phyloP scores from a whole-genome alignment of 1,140 invertebrate species.

The Diprion similis region DNA sequence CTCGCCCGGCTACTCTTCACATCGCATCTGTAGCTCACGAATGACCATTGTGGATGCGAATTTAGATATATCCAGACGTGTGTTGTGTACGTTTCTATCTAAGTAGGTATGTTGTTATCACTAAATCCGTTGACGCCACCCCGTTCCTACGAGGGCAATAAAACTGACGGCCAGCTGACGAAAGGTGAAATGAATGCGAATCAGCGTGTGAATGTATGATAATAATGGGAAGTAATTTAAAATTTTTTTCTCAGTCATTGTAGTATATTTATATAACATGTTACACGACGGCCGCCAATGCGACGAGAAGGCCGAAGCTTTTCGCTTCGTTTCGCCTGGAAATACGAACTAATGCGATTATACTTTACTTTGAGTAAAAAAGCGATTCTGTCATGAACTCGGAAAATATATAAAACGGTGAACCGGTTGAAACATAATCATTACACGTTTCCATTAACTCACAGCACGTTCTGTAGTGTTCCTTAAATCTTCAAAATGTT shows the following conservation, averaged over 20 bases:
- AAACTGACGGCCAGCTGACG: background rate
- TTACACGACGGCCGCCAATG: constrained; percentile 1
- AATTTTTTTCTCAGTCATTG: background rate
- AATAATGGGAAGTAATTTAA: constrained; percentile 2
- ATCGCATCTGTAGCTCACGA: too few relatives aligned
- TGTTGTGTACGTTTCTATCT: too few relatives aligned
- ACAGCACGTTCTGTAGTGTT: background rate
- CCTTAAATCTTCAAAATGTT: background rate
- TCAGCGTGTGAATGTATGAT: background rate
- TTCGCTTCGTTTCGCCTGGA: background rate
- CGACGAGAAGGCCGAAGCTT: background rate
- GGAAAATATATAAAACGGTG: constrained; percentile 2
- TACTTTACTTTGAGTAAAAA: background rate
- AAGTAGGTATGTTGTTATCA: background rate
- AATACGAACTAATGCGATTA: background rate
- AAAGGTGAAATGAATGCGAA: background rate
- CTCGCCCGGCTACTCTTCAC: too few relatives aligned
- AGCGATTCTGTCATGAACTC: background rate
- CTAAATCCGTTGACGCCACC: background rate
- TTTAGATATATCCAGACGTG: too few relatives aligned
- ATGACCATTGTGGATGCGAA: too few relatives aligned
- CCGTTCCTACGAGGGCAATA: background rate
- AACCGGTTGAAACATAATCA: background rate
- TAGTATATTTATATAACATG: background rate
- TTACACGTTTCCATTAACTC: background rate